Conservation (phyloP, 2,888 invertebrate species). For the Plusia festucae region DNA sequence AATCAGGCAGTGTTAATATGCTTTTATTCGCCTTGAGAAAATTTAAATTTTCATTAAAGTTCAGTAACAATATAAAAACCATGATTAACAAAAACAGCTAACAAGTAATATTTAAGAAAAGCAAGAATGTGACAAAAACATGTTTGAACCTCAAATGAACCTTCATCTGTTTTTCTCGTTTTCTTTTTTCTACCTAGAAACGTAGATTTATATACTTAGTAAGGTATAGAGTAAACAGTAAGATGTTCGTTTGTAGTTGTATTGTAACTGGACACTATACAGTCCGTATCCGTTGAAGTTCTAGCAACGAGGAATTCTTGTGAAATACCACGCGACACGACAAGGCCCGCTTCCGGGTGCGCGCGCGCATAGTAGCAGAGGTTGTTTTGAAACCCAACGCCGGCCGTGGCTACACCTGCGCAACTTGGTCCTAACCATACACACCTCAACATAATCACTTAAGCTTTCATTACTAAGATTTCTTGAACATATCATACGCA, state of each 20-base stretch:
- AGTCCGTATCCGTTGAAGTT: slow-evolving; percentile 40
- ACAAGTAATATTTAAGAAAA: slow-evolving; percentile 19
- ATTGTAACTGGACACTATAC: slow-evolving; percentile 37
- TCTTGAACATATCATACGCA: slow-evolving; percentile 15
- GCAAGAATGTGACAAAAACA: slow-evolving; percentile 20
- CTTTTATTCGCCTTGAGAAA: slow-evolving; percentile 37
- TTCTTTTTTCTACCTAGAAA: slow-evolving; percentile 11
- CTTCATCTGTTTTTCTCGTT: not conserved
- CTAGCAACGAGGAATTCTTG: slow-evolving; percentile 64
- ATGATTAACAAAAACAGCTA: slow-evolving; percentile 36
- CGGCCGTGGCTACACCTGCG: slow-evolving; percentile 64
- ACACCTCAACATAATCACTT: slow-evolving; percentile 39
- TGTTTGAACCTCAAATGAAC: slow-evolving; percentile 5
- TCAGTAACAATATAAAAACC: slow-evolving; percentile 47
- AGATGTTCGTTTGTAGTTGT: slow-evolving; percentile 21
- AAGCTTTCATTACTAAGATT: slow-evolving; percentile 37
- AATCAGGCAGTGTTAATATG: slow-evolving; percentile 45
- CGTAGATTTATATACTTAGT: slow-evolving; percentile 12
- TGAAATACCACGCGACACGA: slow-evolving; percentile 64
- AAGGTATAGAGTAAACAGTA: slow-evolving; percentile 23
- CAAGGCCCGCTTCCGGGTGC: slow-evolving; percentile 69
- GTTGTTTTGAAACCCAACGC: slow-evolving; percentile 75
- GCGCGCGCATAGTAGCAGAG: slow-evolving; percentile 60
- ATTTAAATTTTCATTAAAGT: slow-evolving; percentile 46
- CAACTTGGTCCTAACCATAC: slow-evolving; percentile 25